Conservation (phyloP, 1,140 invertebrate genomes). For the Scaptomyza montana region DNA sequence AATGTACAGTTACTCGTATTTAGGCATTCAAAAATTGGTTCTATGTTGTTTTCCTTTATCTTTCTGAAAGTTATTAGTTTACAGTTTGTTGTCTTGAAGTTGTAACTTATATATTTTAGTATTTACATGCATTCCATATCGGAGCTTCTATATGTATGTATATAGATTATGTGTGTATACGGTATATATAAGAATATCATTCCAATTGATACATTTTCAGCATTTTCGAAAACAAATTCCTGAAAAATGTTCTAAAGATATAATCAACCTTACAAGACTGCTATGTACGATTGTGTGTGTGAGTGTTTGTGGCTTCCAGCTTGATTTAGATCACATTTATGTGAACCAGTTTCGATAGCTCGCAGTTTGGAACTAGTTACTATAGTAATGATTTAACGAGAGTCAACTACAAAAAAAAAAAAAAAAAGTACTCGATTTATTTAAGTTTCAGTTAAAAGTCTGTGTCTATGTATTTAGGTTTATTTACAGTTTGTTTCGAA, state of each 20-base stretch:
- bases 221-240: conserved; percentile 5
- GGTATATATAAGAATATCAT: neutral
- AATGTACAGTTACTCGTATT: conserved; percentile 57
- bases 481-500: conserved; percentile 73
- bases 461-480: conserved; percentile 26
- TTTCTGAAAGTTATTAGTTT: conserved; percentile 17
- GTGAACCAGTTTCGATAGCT: conserved; percentile 12
- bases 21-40: conserved; percentile 71
- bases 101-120: conserved; percentile 5
- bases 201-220: neutral
- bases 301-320: conserved; percentile 10
- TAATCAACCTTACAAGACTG: conserved; percentile 17
- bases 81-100: conserved; percentile 1
- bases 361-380: conserved; percentile 15
- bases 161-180: neutral
- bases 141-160: conserved; percentile 1
- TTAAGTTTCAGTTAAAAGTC: neutral
- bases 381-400: conserved; percentile 7
- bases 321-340: conserved; percentile 1
- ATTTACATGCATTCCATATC: conserved; percentile 22
- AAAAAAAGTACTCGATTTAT: conserved; percentile 5
- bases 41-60: conserved; percentile 47
- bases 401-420: too few species aligned
- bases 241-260: conserved; percentile 11
- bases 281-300: conserved; percentile 14